Percentiles rank a stretch among this genome's conserved stretches.
Evolutionary conservation across 2,888 invertebrate genomes (phyloP).

Genomic region (Volucella inanis): DNA sequence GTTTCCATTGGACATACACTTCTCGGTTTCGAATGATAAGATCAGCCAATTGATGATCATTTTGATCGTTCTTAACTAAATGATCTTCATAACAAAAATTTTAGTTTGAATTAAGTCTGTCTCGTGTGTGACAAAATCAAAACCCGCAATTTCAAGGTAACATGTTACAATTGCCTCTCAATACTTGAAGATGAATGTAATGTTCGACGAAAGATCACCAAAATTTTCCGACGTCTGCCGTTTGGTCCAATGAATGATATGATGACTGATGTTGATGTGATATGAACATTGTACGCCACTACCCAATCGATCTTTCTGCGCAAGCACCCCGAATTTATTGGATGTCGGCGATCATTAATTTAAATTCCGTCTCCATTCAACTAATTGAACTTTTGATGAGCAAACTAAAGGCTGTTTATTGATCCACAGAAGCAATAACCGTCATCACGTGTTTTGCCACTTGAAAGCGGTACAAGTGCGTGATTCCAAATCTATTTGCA

Average conservation of each 20-base stretch:
- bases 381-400: slow-evolving; percentile 67
- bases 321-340: slow-evolving; percentile 32
- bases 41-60: background rate
- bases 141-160: background rate
- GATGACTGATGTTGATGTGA: background rate
- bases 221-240: slow-evolving; percentile 14
- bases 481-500: slow-evolving; percentile 46
- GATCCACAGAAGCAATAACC: slow-evolving; percentile 1
- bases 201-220: slow-evolving; percentile 37
- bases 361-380: slow-evolving; percentile 60
- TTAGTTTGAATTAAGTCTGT: too few species aligned
- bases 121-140: too few species aligned
- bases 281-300: slow-evolving; percentile 31
- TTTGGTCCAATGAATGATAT: slow-evolving; percentile 21
- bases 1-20: slow-evolving; percentile 40
- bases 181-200: slow-evolving; percentile 26
- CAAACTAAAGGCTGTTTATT: slow-evolving; percentile 9
- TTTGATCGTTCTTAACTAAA: too few species aligned
- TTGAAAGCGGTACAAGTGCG: slow-evolving; percentile 13
- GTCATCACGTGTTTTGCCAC: slow-evolving; percentile 50
- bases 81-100: too few species aligned
- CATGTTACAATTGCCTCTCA: slow-evolving; percentile 4
- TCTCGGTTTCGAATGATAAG: slow-evolving; percentile 14
- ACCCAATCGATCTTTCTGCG: slow-evolving; percentile 56
- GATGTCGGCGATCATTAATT: slow-evolving; percentile 56